Base-by-base conservation (phyloP, 2,113 vertebrate genomes). In the Hepsetus odoe region DNA sequence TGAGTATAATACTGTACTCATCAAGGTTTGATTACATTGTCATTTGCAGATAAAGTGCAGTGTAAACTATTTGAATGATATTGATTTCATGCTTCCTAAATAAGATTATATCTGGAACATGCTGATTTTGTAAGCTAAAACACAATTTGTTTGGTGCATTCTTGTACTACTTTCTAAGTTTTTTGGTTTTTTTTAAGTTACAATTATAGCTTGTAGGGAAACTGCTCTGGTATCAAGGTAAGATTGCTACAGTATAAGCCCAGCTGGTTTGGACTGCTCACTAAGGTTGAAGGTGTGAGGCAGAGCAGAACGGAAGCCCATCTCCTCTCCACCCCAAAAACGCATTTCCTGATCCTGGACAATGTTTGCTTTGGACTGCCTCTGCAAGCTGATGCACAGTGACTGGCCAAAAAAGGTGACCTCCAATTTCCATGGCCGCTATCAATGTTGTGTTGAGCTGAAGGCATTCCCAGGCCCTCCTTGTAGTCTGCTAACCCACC, bases 401-500 rank as follows among this genome's bases (percentile, higher is more conserved):
- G 20, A 72, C 59, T 67, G 53, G 32, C 56, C 40, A 64, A 62
- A 53, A 62, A 64, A 72, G 49, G 62, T 80, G 80, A 80, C 49
- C 14, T 77, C 38, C 20, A 7, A 77, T 82, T 85, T 80, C 77
- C 68, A 46, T 22, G 58, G n/a, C 35, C 78, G 16, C 83, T 87
- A 86, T 88, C 86, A 82, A 82, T 66, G 81, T 87, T 83, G 81
- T 84, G 46, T 55, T 42, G 35, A 42, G 8, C 32, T 56, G 49
- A 10, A 53, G 32, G 38, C 38, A 33, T 68, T 73, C 68, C 53
- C 69, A 70, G 4, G 49, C 12, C 40, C 18, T 42, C 12, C 35
- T 51, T 42, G 30, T 16, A 20, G 67, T 46, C 20, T 22, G 32
- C 40, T 42, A 44, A 58, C 69, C 35, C 72, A 24, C 62, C 66